Evolutionary conservation across 37 sponge, comb jelly and placozoan species (phyloP).

Genomic region (Beroe forskalii): DNA sequence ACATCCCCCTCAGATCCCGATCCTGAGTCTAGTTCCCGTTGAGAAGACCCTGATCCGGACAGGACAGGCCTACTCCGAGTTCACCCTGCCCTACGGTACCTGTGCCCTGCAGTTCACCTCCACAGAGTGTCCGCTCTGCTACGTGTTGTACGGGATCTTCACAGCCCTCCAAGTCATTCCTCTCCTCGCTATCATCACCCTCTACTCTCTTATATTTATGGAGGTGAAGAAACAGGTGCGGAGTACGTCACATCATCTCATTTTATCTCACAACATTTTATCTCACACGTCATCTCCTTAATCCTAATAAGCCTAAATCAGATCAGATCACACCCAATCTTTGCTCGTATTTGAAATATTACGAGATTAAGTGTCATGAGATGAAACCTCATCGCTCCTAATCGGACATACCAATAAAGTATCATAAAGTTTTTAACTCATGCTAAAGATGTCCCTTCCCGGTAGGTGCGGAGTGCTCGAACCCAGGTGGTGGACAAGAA

Average conservation of each 20-base stretch:
- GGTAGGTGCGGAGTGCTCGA: neutral
- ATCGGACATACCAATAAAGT: too few species aligned
- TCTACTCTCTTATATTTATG: conserved; percentile 49
- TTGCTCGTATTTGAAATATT: too few species aligned
- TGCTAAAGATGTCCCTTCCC: too few species aligned
- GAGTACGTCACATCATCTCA: too few species aligned
- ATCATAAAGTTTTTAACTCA: too few species aligned
- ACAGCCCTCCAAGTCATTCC: conserved; percentile 18
- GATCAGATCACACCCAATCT: too few species aligned
- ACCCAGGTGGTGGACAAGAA: conserved; percentile 8
- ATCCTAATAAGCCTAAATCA: too few species aligned
- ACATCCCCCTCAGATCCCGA: too few species aligned
- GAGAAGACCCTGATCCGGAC: neutral
- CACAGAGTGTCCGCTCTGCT: conserved; percentile 7
- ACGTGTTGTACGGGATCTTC: conserved; percentile 35
- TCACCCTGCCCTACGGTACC: conserved; percentile 19
- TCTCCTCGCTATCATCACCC: conserved; percentile 9
- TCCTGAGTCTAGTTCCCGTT: neutral
- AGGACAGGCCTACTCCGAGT: neutral
- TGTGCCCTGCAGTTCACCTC: neutral
- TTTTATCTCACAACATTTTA: too few species aligned
- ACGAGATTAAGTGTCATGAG: too few species aligned
- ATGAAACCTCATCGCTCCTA: too few species aligned
- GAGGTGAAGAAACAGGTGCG: conserved; percentile 61
- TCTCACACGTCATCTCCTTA: too few species aligned